These are phyloP conservation scores for Willowsia nigromaculata DNA, from an alignment of 2,888 invertebrate genomes.

Conservation along the genomic window DNA sequence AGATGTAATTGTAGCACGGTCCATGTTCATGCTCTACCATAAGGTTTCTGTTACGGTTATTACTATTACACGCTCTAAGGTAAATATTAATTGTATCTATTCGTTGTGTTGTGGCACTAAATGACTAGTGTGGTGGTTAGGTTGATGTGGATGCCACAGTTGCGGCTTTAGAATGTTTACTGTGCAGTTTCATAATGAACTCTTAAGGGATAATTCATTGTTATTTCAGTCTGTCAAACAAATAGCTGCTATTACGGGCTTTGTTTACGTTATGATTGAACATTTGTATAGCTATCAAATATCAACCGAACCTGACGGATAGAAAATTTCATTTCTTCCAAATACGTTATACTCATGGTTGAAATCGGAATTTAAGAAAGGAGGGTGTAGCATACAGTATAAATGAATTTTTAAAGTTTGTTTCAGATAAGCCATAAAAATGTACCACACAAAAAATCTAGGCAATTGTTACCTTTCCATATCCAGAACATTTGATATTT, in stretches of 20 bases:
- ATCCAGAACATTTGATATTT: conserved; percentile 77
- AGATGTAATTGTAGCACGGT: not conserved
- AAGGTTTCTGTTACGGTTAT: conserved; percentile 34
- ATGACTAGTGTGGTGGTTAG: not conserved
- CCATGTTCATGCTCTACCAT: not conserved
- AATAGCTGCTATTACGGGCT: conserved; percentile 14
- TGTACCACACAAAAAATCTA: not conserved
- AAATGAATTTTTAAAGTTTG: not conserved
- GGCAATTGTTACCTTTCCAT: conserved; percentile 75
- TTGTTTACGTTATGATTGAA: conserved; percentile 29
- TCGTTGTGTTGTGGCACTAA: not conserved
- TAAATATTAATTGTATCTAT: too few species aligned
- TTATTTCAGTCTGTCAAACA: conserved; percentile 33
- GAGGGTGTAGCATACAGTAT: too few species aligned
- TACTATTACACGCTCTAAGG: conserved; percentile 41
- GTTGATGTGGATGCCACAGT: not conserved
- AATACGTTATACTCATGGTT: not conserved
- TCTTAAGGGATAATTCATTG: conserved; percentile 16
- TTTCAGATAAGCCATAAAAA: not conserved
- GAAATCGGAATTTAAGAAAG: not conserved
- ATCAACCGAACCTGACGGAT: not conserved
- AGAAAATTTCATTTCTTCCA: too few species aligned
- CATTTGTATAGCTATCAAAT: not conserved
- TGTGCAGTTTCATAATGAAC: conserved; percentile 10
- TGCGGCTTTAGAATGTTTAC: too few species aligned